These are phyloP conservation scores for Leptinotarsa undecemlineata DNA, from an alignment of 1,140 invertebrate species.

Conservation along the genomic window DNA sequence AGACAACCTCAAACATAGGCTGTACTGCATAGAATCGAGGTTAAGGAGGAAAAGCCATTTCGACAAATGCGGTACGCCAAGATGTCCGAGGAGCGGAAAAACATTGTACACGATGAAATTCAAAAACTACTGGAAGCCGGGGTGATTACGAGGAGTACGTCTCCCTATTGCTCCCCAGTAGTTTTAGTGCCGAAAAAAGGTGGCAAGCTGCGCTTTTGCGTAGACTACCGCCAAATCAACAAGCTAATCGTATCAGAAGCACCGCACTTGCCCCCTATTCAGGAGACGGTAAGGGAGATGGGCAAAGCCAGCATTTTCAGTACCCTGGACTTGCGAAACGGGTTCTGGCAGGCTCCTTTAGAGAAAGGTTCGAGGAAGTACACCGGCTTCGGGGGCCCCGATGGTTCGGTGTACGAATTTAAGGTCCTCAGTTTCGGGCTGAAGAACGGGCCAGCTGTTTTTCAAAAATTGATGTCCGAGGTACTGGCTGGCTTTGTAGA, in stretches of 20 bases:
- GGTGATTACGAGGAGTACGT: conserved; percentile 20
- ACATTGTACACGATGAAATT: conserved; percentile 22
- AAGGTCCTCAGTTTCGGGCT: conserved; percentile 44
- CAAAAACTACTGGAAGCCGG: conserved; percentile 30
- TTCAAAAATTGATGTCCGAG: conserved; percentile 36
- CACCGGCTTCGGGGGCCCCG: conserved; percentile 44
- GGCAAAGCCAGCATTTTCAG: conserved; percentile 34
- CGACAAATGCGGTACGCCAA: background rate
- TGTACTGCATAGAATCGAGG: background rate
- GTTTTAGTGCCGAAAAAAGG: conserved; percentile 36
- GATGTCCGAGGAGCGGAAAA: conserved; percentile 11
- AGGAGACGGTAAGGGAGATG: conserved; percentile 26
- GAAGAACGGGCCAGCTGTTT: conserved; percentile 37
- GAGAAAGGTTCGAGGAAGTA: conserved; percentile 20
- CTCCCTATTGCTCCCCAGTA: conserved; percentile 24
- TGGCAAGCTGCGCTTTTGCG: conserved; percentile 39
- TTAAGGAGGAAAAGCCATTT: background rate
- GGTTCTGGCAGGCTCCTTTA: conserved; percentile 46
- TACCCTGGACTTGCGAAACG: conserved; percentile 37
- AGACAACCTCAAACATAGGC: background rate
- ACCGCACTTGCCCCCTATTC: conserved; percentile 40
- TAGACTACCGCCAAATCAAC: conserved; percentile 54
- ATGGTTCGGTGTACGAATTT: conserved; percentile 38
- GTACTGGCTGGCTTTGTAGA: conserved; percentile 32
- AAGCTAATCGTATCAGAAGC: conserved; percentile 49